Evolutionary conservation across 2,888 invertebrate genomes (phyloP).

Genomic region (Campoplex nolae): DNA sequence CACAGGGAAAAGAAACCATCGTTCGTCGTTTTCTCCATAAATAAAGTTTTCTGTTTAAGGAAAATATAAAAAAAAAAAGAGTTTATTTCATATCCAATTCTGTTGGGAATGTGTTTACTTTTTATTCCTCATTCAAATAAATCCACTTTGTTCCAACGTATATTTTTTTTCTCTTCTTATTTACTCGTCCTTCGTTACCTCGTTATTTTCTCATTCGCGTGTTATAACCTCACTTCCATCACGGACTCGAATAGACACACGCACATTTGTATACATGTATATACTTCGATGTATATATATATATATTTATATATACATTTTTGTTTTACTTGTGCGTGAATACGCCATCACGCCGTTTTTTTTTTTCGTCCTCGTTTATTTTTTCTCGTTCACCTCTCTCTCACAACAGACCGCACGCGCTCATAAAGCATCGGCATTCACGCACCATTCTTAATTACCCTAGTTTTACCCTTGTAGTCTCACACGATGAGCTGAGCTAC

Average conservation of each 20-base stretch:
- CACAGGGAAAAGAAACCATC: neutral
- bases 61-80: neutral
- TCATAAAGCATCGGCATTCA: conserved; percentile 57
- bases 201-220: conserved; percentile 27
- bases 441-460: conserved; percentile 52
- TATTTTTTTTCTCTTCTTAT: neutral
- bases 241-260: conserved; percentile 19
- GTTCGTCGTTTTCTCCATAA: neutral
- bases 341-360: conserved; percentile 1
- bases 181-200: neutral
- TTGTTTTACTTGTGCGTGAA: neutral
- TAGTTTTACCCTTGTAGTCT: conserved; percentile 65
- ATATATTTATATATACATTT: neutral
- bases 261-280: neutral
- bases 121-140: neutral
- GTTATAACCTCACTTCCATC: conserved; percentile 33
- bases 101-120: neutral
- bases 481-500: conserved; percentile 54
- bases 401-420: conserved; percentile 26
- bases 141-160: neutral
- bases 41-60: neutral
- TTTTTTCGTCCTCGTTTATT: neutral
- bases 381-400: conserved; percentile 15
- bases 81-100: neutral
- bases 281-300: neutral